Base-by-base conservation (phyloP, 2,797 vertebrate genomes). In the Nasua narica region DNA sequence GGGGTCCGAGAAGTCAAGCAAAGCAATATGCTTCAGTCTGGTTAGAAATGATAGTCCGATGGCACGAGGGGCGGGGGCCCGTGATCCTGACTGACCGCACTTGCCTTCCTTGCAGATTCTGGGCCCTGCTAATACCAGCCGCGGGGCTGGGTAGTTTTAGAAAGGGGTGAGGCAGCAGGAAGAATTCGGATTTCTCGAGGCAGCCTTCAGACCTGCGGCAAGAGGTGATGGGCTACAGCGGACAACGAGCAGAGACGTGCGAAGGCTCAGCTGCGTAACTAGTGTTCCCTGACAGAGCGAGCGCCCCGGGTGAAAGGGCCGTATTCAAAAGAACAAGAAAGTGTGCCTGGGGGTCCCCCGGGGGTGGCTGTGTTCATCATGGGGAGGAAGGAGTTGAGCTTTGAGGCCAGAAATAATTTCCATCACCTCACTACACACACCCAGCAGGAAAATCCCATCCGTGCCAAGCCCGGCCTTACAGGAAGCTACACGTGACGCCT, bases 81-180 rank as follows among this genome's bases (percentile, higher is more conserved):
- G 58, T 14, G 37, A 58, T 37, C 46, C 21, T 72, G 52, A 43
- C 0, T 9, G 60, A 35, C 37, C 18, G 7, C 15, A 2, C 16
- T 58, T 78, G 37, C 72, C 48, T 86, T 70, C 65, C 13, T 32
- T 9, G 85, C 23, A 67, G 40, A 77, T 14, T 70, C 40, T 37
- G n/a, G 29, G n/a, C 1, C 40, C 62, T 0, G 16, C 58, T 77
- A n/a, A 87, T 48, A 54, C 9, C 67, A 18, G 12, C 86, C 32
- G 13, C 12, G 74, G 29, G 79, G 23, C 32, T 70, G 14, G 21
- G 15, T 72, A 27, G 69, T 56, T 56, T 81, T 76, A 40, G 84
- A 91, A 93, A 95, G 69, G 58, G 58, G 32, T 91, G 82, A 58
- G 72, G 72, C 62, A 46, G 46, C 13, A 7, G 9, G 16, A 32